Conservation (phyloP, 2,113 vertebrate species). For the Misgurnus mizolepis region DNA sequence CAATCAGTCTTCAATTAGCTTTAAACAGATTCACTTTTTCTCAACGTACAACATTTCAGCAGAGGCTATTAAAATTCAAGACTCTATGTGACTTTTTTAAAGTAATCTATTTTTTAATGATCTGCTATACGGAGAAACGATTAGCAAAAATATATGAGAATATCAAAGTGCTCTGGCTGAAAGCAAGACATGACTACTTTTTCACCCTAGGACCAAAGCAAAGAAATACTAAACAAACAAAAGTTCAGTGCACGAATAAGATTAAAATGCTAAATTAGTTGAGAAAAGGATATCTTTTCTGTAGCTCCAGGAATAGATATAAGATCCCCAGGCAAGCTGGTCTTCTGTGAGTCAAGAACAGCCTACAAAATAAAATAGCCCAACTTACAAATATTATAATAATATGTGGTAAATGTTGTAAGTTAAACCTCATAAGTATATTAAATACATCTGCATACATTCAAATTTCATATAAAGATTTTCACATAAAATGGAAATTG, state of each 20-base stretch:
- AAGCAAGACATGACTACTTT: neutral
- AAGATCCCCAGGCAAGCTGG: constrained; percentile 75
- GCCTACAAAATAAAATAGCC: constrained; percentile 61
- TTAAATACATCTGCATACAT: neutral
- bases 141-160: neutral
- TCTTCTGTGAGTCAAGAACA: constrained; percentile 79
- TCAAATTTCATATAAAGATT: constrained; percentile 13
- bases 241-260: neutral
- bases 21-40: constrained; percentile 6
- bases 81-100: neutral
- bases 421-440: neutral
- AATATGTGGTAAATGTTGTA: neutral
- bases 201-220: neutral
- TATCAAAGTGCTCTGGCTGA: neutral
- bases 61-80: neutral
- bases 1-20: constrained; percentile 1
- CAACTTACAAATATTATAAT: constrained; percentile 7
- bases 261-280: neutral
- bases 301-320: constrained; percentile 77
- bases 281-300: constrained; percentile 81
- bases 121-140: neutral
- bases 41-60: neutral
- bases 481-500: constrained; percentile 17
- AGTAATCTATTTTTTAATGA: neutral
- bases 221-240: neutral